Conservation (phyloP, 64 coral and sea anemone genomes). For the Montipora capricornis region DNA sequence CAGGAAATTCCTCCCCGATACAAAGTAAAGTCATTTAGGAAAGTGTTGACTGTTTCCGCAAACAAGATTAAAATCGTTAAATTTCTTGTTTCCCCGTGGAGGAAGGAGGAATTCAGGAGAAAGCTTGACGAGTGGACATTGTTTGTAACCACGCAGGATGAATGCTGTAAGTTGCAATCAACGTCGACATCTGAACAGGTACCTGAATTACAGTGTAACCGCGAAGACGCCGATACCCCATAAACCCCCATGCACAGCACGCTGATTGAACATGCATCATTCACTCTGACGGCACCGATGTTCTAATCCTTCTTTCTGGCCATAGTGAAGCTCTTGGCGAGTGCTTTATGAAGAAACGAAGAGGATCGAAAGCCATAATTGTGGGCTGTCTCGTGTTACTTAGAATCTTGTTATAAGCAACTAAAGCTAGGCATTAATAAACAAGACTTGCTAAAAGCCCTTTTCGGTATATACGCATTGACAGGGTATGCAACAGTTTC, state of each 20-base stretch:
- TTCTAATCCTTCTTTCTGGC: slow-evolving; percentile 20
- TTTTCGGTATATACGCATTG: slow-evolving; percentile 47
- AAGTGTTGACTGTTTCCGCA: slow-evolving; percentile 56
- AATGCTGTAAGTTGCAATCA: slow-evolving; percentile 34
- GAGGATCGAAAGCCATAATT: slow-evolving; percentile 33
- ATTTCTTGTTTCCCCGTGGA: slow-evolving; percentile 63
- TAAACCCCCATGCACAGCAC: slow-evolving; percentile 17
- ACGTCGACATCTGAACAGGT: slow-evolving; percentile 15
- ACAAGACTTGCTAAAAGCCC: slow-evolving; percentile 35
- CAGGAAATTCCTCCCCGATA: slow-evolving; percentile 58
- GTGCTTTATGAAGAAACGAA: slow-evolving; percentile 54
- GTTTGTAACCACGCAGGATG: slow-evolving; percentile 24
- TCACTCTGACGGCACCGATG: slow-evolving; percentile 40
- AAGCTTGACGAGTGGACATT: slow-evolving; percentile 39
- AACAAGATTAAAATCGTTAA: slow-evolving; percentile 76
- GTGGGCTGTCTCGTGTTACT: slow-evolving; percentile 13
- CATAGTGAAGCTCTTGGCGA: slow-evolving; percentile 20
- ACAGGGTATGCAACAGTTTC: slow-evolving; percentile 53
- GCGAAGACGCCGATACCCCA: slow-evolving; percentile 41
- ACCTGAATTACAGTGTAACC: slow-evolving; percentile 36
- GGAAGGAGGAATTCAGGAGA: slow-evolving; percentile 14
- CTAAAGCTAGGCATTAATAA: neutral
- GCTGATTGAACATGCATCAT: neutral
- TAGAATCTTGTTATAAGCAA: slow-evolving; percentile 6
- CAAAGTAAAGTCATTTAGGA: slow-evolving; percentile 64